Base-by-base conservation (phyloP, 92 coral and sea anemone genomes). In the Epizoanthus stellaris region DNA sequence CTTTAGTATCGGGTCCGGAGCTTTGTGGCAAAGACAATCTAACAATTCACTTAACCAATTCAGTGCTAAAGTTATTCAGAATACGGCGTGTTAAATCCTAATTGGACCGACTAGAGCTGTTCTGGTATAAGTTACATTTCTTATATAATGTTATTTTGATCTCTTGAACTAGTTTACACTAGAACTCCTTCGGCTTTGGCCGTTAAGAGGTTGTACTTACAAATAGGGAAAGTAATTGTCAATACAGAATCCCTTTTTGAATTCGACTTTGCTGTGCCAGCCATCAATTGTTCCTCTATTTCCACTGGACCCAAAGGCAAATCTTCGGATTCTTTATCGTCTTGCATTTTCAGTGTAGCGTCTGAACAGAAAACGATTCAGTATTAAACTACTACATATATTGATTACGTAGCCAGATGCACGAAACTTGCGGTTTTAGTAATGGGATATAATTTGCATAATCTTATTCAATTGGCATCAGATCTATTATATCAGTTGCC, bases 261-360 rank as follows among this genome's bases (percentile, higher is more conserved):
- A 59, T 21, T 7, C 14, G 70, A n/a, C 40, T 79, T 62, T 2
- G 56, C 19, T 20, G 62, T 19, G 40, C 49, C 43, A 42, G 3
- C 58, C 71, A 43, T 23, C 39, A 40, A 3, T 20, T 56, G 60
- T 40, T 79, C 72, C 54, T 63, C 38, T 21, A 79, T 0, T 43
- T 79, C 82, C 3, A n/a, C 14, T 34, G 82, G 13, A 39, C 57
- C 42, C 19, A 20, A 14, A n/a, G n/a, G 54, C 40, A 77, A 17
- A 16, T 77, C 59, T 12, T 9, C 45, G 13, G 72, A 19, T 64
- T 62, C 52, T 6, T 43, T 62, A 20, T 43, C 54, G 3, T 79
- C 83, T 63, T 70, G 67, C 71, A 63, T 79, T 57, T 63, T 79
- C 21, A 62, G 40, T 63, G 83, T 19, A 79, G 45, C 21, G n/a